These are phyloP conservation scores for Erannis defoliaria DNA, from an alignment of 2,888 invertebrate species.

Conservation along the genomic window DNA sequence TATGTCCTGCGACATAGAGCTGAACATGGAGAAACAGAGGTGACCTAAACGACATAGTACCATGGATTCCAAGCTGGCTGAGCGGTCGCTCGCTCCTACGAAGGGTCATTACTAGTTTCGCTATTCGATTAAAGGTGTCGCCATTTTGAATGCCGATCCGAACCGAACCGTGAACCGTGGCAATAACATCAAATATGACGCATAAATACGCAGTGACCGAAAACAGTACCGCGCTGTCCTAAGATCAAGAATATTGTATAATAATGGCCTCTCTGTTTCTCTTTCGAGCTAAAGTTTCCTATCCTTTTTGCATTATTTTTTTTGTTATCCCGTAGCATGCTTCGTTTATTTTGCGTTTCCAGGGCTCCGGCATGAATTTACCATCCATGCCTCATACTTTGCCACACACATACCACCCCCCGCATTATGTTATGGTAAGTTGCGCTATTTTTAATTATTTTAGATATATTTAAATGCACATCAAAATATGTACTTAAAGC, in stretches of 20 bases:
- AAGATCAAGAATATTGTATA: neutral
- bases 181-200: too few species aligned
- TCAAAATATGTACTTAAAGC: neutral
- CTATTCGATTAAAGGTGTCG: neutral
- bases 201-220: neutral
- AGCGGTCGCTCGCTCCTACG: too few species aligned
- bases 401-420: slow-evolving; percentile 85
- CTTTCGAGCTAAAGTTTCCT: slow-evolving; percentile 15
- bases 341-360: slow-evolving; percentile 77
- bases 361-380: slow-evolving; percentile 85
- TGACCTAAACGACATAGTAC: neutral
- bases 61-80: neutral
- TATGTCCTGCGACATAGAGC: slow-evolving; percentile 22
- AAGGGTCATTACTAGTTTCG: neutral
- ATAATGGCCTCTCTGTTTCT: slow-evolving; percentile 7
- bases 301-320: slow-evolving; percentile 56
- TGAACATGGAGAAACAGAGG: slow-evolving; percentile 10
- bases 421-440: slow-evolving; percentile 86
- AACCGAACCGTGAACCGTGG: too few species aligned
- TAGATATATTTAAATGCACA: slow-evolving; percentile 4
- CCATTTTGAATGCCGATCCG: neutral
- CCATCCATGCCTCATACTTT: slow-evolving; percentile 84
- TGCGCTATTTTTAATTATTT: slow-evolving; percentile 43
- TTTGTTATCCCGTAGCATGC: slow-evolving; percentile 77
- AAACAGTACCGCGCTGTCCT: neutral